Percentiles rank a stretch among this genome's conserved stretches.
These are phyloP conservation scores for Lampropteryx suffumata DNA, from an alignment of 2,888 invertebrate genomes.

Conservation along the genomic window DNA sequence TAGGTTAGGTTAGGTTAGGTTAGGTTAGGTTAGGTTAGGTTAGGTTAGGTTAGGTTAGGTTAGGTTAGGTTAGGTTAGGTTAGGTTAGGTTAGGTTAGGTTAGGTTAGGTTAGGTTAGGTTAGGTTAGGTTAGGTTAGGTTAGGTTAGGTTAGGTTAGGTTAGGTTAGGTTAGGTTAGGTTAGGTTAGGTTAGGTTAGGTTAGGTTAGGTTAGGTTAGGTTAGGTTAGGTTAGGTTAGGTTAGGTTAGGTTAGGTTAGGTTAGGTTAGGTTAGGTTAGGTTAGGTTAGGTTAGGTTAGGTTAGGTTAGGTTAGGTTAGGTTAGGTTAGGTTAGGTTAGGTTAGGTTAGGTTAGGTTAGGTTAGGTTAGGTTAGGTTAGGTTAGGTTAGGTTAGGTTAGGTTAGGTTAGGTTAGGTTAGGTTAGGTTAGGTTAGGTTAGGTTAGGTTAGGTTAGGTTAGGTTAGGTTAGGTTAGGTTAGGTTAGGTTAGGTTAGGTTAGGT, in stretches of 20 bases:
- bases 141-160: neutral
- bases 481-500: conserved; percentile 13
- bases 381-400: conserved; percentile 13
- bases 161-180: conserved; percentile 15
- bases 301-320: conserved; percentile 7
- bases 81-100: neutral
- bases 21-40: conserved; percentile 28
- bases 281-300: conserved; percentile 12
- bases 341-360: conserved; percentile 8
- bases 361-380: conserved; percentile 12
- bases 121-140: neutral
- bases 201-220: conserved; percentile 23
- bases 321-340: conserved; percentile 13
- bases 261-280: conserved; percentile 12
- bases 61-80: conserved; percentile 21
- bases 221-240: conserved; percentile 19
- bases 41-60: conserved; percentile 28
- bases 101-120: neutral
- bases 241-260: conserved; percentile 19
- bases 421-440: conserved; percentile 13
- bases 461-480: conserved; percentile 13
- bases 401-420: conserved; percentile 13
- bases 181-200: conserved; percentile 21
- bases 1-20: conserved; percentile 27
- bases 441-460: conserved; percentile 13